Percentiles rank a stretch among this genome's conserved stretches.
Conservation (phyloP, 2,888 invertebrate genomes). For the Micropterix aruncella region DNA sequence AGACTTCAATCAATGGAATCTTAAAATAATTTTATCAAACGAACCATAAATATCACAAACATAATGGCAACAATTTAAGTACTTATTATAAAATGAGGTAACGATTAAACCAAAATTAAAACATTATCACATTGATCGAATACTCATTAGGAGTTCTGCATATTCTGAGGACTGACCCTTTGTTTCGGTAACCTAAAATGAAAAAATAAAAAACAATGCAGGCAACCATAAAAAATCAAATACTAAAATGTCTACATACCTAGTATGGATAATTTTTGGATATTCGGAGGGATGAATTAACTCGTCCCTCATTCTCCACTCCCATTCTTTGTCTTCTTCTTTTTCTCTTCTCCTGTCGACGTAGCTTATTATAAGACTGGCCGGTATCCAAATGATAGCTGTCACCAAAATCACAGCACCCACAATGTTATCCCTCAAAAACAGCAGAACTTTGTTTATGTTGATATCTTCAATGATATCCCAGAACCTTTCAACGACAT, state of each 20-base stretch:
- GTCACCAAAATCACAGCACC: slow-evolving; percentile 84
- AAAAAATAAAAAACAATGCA: slow-evolving; percentile 1
- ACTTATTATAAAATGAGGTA: too few relatives aligned
- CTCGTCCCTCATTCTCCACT: slow-evolving; percentile 56
- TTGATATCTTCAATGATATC: slow-evolving; percentile 95
- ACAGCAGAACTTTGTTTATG: slow-evolving; percentile 80
- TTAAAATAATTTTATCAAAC: too few relatives aligned
- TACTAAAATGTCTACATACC: slow-evolving; percentile 21
- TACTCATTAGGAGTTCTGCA: slow-evolving; percentile 5
- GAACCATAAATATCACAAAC: too few relatives aligned
- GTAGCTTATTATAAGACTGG: slow-evolving; percentile 76
- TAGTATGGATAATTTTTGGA: slow-evolving; percentile 52
- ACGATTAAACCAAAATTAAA: too few relatives aligned
- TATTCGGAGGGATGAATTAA: slow-evolving; percentile 62
- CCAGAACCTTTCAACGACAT: slow-evolving; percentile 93
- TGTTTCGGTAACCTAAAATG: slow-evolving; percentile 10
- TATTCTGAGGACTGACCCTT: slow-evolving; percentile 9
- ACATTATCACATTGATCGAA: neutral
- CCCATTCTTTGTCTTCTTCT: slow-evolving; percentile 53
- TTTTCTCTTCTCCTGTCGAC: slow-evolving; percentile 64
- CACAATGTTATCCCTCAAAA: slow-evolving; percentile 85
- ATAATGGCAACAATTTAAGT: too few relatives aligned
- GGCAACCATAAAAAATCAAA: slow-evolving; percentile 2
- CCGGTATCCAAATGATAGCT: slow-evolving; percentile 90
- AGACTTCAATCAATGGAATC: too few relatives aligned